These are phyloP conservation scores for Thamnophis elegans DNA, from an alignment of 2,797 vertebrate species.

Conservation along the genomic window DNA sequence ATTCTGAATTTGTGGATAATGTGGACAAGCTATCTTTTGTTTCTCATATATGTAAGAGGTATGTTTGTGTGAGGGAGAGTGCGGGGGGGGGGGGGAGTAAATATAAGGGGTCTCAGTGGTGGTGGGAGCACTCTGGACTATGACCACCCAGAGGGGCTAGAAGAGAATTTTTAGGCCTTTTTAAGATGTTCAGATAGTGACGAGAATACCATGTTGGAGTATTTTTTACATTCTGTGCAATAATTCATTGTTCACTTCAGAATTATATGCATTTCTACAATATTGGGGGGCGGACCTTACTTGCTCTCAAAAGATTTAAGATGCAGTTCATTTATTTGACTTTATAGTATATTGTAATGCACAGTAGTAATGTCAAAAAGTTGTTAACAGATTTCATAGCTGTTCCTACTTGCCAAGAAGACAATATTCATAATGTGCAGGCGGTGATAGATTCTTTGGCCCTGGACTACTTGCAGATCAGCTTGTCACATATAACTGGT, in stretches of 20 bases:
- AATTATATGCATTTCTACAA: not conserved
- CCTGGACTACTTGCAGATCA: slow-evolving; percentile 96
- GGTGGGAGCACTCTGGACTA: not conserved
- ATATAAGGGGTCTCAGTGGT: not conserved
- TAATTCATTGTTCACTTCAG: not conserved
- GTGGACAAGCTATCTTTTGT: not conserved
- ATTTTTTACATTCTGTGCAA: not conserved
- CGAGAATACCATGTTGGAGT: not conserved
- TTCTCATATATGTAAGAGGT: not conserved
- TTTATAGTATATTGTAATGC: not conserved
- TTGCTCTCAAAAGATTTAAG: not conserved
- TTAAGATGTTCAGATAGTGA: not conserved
- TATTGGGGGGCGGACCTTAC: not conserved
- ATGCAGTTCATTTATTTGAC: slow-evolving; percentile 10
- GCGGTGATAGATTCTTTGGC: slow-evolving; percentile 94
- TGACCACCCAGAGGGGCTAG: not conserved
- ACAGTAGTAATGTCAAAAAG: not conserved
- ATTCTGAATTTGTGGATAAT: not conserved
- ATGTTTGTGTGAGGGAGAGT: not conserved
- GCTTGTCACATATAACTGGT: slow-evolving; percentile 97
- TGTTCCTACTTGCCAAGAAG: slow-evolving; percentile 81
- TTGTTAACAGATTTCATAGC: slow-evolving; percentile 81
- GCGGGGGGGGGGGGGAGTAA: not conserved
- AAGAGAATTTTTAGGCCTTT: not conserved
- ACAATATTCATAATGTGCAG: slow-evolving; percentile 91